These are phyloP conservation scores for Calonectris borealis DNA, from an alignment of 2,113 vertebrate species.

Conservation along the genomic window DNA sequence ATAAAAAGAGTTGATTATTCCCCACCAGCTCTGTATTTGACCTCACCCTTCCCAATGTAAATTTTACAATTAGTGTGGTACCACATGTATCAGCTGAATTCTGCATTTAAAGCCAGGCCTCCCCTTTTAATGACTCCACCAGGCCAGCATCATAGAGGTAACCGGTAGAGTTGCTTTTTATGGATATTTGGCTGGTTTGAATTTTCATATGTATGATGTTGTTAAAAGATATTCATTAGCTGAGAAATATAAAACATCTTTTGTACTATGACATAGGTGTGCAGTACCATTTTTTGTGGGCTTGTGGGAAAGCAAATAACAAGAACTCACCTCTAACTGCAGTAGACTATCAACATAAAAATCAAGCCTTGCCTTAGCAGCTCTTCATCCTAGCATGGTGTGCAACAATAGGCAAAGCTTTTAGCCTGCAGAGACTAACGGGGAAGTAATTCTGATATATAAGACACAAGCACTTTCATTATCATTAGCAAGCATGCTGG, in stretches of 20 bases:
- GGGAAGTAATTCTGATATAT: not conserved
- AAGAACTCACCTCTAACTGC: not conserved
- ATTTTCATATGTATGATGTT: not conserved
- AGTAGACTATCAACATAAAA: not conserved
- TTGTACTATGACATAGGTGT: not conserved
- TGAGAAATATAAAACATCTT: not conserved
- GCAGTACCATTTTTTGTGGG: not conserved
- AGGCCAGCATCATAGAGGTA: not conserved
- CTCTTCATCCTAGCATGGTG: not conserved
- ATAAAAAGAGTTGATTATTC: not conserved
- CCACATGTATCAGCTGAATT: not conserved
- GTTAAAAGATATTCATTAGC: not conserved
- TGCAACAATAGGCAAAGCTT: slow-evolving; percentile 11
- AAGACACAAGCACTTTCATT: not conserved
- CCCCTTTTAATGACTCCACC: not conserved
- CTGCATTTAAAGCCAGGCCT: not conserved
- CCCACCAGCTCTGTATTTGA: not conserved
- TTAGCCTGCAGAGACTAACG: not conserved
- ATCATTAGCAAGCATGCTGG: slow-evolving; percentile 18
- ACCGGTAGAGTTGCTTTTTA: not conserved
- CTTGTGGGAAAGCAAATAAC: not conserved
- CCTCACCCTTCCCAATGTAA: not conserved
- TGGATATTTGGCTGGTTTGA: not conserved
- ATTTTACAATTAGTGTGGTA: not conserved
- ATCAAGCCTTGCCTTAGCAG: not conserved